These are phyloP conservation scores for Mechanitis messenoides DNA, from an alignment of 2,888 invertebrate species.

Conservation along the genomic window DNA sequence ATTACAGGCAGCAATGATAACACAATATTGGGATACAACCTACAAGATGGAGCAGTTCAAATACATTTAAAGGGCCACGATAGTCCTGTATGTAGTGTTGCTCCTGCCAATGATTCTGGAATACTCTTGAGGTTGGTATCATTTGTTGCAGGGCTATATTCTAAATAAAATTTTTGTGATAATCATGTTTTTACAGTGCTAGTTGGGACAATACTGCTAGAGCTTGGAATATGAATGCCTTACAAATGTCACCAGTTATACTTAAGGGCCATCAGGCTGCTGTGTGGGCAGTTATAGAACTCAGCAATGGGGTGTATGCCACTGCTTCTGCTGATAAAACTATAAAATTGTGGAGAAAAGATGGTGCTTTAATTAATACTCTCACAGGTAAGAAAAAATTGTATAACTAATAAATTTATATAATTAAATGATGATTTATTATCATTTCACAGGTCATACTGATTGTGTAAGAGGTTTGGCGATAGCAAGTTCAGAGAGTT, in stretches of 20 bases:
- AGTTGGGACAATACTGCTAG: conserved; percentile 96
- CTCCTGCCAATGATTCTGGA: conserved; percentile 58
- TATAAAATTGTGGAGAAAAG: conserved; percentile 87
- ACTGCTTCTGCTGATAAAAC: conserved; percentile 96
- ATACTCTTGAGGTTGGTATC: conserved; percentile 56
- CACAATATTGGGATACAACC: conserved; percentile 85
- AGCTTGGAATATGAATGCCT: conserved; percentile 82
- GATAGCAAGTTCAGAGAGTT: conserved; percentile 81
- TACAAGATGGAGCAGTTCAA: conserved; percentile 81
- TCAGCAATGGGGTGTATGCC: conserved; percentile 76
- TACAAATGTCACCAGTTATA: conserved; percentile 71
- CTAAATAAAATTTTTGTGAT: neutral
- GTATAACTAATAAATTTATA: too few species aligned
- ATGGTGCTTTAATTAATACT: conserved; percentile 80
- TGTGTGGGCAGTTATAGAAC: conserved; percentile 87
- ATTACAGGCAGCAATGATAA: conserved; percentile 94
- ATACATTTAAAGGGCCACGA: conserved; percentile 86
- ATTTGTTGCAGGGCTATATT: neutral
- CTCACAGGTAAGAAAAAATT: conserved; percentile 73
- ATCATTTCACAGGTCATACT: conserved; percentile 81
- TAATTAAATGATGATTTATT: too few species aligned
- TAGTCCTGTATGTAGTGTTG: conserved; percentile 80
- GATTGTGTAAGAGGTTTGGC: conserved; percentile 93
- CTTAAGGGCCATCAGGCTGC: conserved; percentile 87
- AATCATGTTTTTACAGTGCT: conserved; percentile 80